A percentile compares a stretch with the other conserved stretches of the same genome.
These are phyloP conservation scores for Colletes gigas DNA, from an alignment of 1,140 invertebrate genomes.

Conservation along the genomic window DNA sequence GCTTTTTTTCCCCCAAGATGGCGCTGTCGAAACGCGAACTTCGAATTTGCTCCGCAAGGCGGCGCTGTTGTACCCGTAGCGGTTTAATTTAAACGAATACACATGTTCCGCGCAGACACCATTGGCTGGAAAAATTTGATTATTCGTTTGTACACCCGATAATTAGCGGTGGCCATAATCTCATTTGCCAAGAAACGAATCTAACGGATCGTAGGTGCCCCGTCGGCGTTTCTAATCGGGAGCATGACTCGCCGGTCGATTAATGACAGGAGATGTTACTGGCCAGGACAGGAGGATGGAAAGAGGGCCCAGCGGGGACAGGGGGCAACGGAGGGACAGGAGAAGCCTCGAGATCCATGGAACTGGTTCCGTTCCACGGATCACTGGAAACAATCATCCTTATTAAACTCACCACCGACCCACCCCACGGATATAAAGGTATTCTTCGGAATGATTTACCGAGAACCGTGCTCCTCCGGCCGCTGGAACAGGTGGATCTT, in stretches of 20 bases:
- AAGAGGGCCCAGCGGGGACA: background rate
- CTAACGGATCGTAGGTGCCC: constrained; percentile 46
- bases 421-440: constrained; percentile 64
- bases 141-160: too few relatives aligned
- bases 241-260: constrained; percentile 67
- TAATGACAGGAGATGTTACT: constrained; percentile 65
- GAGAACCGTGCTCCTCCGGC: constrained; percentile 56
- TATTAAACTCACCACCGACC: constrained; percentile 69
- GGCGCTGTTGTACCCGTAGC: too few relatives aligned
- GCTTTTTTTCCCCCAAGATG: too few relatives aligned
- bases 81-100: too few relatives aligned
- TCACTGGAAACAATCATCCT: constrained; percentile 73
- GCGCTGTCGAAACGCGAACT: too few relatives aligned
- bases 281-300: constrained; percentile 30
- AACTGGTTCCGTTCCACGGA: constrained; percentile 69
- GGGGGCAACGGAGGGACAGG: constrained; percentile 1
- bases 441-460: constrained; percentile 70
- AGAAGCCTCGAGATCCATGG: constrained; percentile 41
- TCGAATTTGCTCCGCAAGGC: too few relatives aligned
- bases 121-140: too few relatives aligned
- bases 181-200: constrained; percentile 59
- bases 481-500: constrained; percentile 60
- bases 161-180: constrained; percentile 63
- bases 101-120: too few relatives aligned
- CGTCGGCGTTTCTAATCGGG: constrained; percentile 65